Base-by-base conservation (phyloP, 2,113 vertebrate genomes). In the Oenanthe melanoleuca region DNA sequence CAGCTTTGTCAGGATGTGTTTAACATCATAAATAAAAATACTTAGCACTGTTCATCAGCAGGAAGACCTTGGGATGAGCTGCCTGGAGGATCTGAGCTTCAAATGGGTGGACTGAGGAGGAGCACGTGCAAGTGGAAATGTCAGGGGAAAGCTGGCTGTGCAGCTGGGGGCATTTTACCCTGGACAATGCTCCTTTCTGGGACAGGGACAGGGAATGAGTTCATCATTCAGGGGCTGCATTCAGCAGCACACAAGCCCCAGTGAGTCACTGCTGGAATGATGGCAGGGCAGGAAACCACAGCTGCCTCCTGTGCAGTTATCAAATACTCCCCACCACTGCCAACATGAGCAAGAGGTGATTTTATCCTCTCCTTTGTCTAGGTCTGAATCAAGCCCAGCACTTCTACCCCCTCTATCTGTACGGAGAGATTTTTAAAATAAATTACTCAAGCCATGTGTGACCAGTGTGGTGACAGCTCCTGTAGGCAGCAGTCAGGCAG, bases 151-250 rank as follows among this genome's bases (percentile, higher is more conserved):
- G 8, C 24, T 66, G 87, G 14, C 47, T 60, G 44, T 67, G 86
- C 95, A 97, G 92, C 94, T 96, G 96, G 44, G n/a, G 22, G n/a
- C n/a, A 20, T 78, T 86, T 83, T 45, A 31, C 45, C 18, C 69
- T 25, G 80, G 85, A 97, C 96, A 96, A 94, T 67, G 82, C 64
- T 71, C 72, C 92, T 95, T 96, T 96, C 82, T 97, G 59, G 82
- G 79, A 73, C 20, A 88, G 60, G 34, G 67, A 92, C 72, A 94
- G 75, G 34, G 56, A 56, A 6, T 45, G 79, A 75, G 52, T 77
- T 94, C 92, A 86, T 56, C 79, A 42, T 53, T 78, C 79, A 73
- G 75, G 57, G 79, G 37, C 81, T 73, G 64, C 70, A 93, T 96
- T 97, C 90, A 95, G 69, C 64, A 86, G 65, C 60, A 60, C 81